A percentile compares a stretch with the other conserved stretches of the same genome.
These are phyloP conservation scores for Coturnix japonica DNA, from an alignment of 2,113 vertebrate species.

Conservation along the genomic window DNA sequence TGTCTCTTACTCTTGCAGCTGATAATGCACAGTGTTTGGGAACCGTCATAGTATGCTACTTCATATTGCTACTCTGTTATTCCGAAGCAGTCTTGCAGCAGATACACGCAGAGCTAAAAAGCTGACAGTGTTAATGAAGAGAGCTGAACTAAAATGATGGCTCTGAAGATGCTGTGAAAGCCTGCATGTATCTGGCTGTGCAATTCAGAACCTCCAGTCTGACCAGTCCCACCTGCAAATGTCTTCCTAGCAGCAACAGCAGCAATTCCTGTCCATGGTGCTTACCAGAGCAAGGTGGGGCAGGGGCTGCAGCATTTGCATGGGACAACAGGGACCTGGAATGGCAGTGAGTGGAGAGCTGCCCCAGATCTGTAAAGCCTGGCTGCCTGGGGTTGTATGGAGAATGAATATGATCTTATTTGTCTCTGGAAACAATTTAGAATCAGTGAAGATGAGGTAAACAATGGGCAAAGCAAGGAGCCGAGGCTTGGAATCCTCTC, in stretches of 20 bases:
- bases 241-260: rapidly evolving
- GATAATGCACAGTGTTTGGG: rapidly evolving
- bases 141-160: neutral
- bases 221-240: neutral
- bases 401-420: rapidly evolving
- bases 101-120: neutral
- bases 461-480: neutral
- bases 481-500: neutral
- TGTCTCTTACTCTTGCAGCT: neutral
- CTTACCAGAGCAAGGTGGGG: neutral
- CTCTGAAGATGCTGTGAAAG: neutral
- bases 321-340: neutral
- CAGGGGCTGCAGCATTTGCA: neutral
- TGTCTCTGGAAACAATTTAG: neutral
- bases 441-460: neutral
- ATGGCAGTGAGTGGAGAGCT: rapidly evolving
- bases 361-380: neutral
- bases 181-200: rapidly evolving
- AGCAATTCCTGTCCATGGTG: conserved; percentile 7
- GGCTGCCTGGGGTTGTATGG: rapidly evolving
- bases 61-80: rapidly evolving
- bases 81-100: neutral
- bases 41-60: rapidly evolving
- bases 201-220: neutral
- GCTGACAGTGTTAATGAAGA: neutral